A percentile compares a stretch with the other conserved stretches of the same genome.
Conservation (phyloP, 2,888 invertebrate genomes). For the Penaeus monodon region DNA sequence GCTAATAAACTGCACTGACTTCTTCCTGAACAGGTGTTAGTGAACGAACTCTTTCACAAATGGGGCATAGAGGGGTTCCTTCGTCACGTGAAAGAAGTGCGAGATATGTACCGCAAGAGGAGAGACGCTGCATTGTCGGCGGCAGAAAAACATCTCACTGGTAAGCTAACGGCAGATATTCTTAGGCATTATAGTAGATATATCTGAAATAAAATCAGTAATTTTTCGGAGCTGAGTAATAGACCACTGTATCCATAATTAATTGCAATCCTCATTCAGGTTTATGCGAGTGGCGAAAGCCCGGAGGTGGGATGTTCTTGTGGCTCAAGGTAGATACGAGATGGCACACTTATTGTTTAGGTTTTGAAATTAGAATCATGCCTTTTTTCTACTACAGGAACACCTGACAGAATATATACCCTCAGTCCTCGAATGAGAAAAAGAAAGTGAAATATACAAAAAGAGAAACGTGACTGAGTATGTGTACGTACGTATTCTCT, state of each 20-base stretch:
- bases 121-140: slow-evolving; percentile 76
- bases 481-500: slow-evolving; percentile 70
- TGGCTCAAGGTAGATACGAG: slow-evolving; percentile 75
- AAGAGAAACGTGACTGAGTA: too few species aligned
- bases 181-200: neutral
- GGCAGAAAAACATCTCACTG: slow-evolving; percentile 75
- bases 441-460: too few species aligned
- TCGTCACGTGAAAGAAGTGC: slow-evolving; percentile 75
- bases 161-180: slow-evolving; percentile 67
- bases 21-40: slow-evolving; percentile 70
- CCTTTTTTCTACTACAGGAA: too few species aligned
- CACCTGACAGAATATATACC: too few species aligned
- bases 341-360: too few species aligned
- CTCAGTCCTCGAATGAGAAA: too few species aligned
- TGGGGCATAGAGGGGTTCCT: slow-evolving; percentile 77
- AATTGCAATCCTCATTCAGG: neutral
- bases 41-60: slow-evolving; percentile 73
- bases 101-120: slow-evolving; percentile 76
- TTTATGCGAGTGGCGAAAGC: slow-evolving; percentile 75
- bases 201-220: too few species aligned
- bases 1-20: too few species aligned
- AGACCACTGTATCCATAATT: too few species aligned
- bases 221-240: too few species aligned
- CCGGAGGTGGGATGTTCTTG: slow-evolving; percentile 82
- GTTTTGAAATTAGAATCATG: slow-evolving; percentile 39